Conservation (phyloP, 2,113 vertebrate species). For the Echinops telfairi region DNA sequence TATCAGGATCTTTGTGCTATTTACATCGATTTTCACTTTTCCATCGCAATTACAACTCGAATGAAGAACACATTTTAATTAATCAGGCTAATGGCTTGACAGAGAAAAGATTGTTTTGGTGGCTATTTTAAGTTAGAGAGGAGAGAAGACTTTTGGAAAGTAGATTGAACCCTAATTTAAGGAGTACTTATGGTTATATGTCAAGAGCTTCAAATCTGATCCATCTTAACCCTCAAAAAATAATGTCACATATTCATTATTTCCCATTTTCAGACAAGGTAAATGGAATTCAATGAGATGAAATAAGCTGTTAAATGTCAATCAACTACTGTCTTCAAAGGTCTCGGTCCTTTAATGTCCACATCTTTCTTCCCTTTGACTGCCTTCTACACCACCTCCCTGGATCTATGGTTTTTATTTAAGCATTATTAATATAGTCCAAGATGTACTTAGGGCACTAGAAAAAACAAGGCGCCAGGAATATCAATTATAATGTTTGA, state of each 20-base stretch:
- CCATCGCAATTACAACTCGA: not conserved
- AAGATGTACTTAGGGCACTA: too few species aligned
- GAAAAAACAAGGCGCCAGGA: too few species aligned
- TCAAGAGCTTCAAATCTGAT: not conserved
- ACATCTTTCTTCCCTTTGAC: not conserved
- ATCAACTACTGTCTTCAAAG: accelerated
- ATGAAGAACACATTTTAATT: not conserved
- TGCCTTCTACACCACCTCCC: not conserved
- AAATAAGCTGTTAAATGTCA: slow-evolving; percentile 8
- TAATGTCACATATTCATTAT: not conserved
- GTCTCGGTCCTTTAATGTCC: not conserved
- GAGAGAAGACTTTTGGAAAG: not conserved
- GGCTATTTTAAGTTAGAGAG: slow-evolving; percentile 21
- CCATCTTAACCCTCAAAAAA: not conserved
- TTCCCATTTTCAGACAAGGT: not conserved
- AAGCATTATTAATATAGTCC: not conserved
- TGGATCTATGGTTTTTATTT: slow-evolving; percentile 48
- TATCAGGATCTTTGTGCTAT: not conserved
- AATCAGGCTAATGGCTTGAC: not conserved
- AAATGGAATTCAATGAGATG: not conserved
- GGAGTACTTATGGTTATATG: not conserved
- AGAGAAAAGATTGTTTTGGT: not conserved
- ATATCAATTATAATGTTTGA: too few species aligned
- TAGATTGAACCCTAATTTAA: not conserved
- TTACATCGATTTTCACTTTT: not conserved